phyloP scores from a whole-genome alignment of 2,888 invertebrate genomes.

The Prosapia bicincta region DNA sequence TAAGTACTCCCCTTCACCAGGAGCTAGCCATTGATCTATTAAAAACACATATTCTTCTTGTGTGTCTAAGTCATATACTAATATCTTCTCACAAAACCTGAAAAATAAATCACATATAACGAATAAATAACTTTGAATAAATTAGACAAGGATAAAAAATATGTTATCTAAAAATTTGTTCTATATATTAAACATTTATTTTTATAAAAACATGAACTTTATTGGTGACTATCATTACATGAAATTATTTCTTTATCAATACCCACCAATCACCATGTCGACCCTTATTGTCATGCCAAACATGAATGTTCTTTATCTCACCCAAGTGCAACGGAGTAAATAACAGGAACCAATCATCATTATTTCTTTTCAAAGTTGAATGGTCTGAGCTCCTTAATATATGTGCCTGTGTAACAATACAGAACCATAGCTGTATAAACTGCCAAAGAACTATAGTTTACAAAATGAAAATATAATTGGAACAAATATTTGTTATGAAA shows the following conservation, averaged over 20 bases:
- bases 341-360: slow-evolving; percentile 30
- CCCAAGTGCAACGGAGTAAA: slow-evolving; percentile 20
- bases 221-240: too few relatives aligned
- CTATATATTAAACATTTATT: too few relatives aligned
- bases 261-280: slow-evolving; percentile 23
- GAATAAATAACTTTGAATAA: too few relatives aligned
- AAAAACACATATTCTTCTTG: slow-evolving; percentile 28
- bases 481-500: too few relatives aligned
- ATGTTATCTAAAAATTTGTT: too few relatives aligned
- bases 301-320: slow-evolving; percentile 14
- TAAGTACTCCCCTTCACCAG: slow-evolving; percentile 18
- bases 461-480: too few relatives aligned
- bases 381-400: neutral
- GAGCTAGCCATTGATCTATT: slow-evolving; percentile 34
- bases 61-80: slow-evolving; percentile 30
- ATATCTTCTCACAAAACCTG: slow-evolving; percentile 32
- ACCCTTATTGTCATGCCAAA: slow-evolving; percentile 30
- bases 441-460: too few relatives aligned
- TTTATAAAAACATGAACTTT: too few relatives aligned
- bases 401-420: neutral
- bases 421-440: too few relatives aligned
- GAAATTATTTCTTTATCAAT: too few relatives aligned
- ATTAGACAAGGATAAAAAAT: too few relatives aligned
- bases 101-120: too few relatives aligned
- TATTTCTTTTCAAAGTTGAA: neutral